Evolutionary conservation across 2,888 invertebrate genomes (phyloP), one percentile per base, ranked within the genome.

Genomic region (Erannis defoliaria): DNA sequence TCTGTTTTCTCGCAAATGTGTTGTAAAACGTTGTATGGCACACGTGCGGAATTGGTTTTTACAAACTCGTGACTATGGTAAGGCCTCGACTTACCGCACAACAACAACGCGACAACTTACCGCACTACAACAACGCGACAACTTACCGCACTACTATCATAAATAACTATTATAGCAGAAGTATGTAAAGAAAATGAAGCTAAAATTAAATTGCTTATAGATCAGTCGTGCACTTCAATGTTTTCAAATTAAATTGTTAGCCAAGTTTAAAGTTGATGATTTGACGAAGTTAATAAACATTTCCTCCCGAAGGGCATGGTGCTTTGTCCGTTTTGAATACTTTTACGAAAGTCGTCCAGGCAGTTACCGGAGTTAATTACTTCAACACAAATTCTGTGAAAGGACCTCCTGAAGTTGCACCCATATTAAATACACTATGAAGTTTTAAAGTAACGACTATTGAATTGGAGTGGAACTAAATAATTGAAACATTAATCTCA

Each of bases 281-380:
- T 49, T 43, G 38, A 29, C 23, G 42, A 49, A 35, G 14, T 37
- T 29, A 58, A 37, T 51, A 37, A 51, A 58, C 16, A 45, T 45
- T 31, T 49, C 16, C 51, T 26, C n/a, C n/a, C 37, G 8, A 29
- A 50, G 43, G 8, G 18, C 14, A 14, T 10, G 10, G 38, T 19
- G 37, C 16, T 26, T 50, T 42, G 43, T 51, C 37, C 43, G 51
- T 29, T 58, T 51, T 51, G 29, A 51, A 45, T 58, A 51, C 45
- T 57, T 45, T 43, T 12, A 10, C 9, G 19, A 49, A 51, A 50
- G 42, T 38, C 45, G 19, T 21, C n/a, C 35, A 16, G 16, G 29
- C 58, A 50, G 43, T 58, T 50, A 16, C 18, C 18, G 26, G 50
- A 51, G 51, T 58, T 51, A 18, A 33, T 35, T 51, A 23, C 35